These are phyloP conservation scores for Notoglanidium macrostoma DNA, from an alignment of 2,797 vertebrate species.

Conservation along the genomic window DNA sequence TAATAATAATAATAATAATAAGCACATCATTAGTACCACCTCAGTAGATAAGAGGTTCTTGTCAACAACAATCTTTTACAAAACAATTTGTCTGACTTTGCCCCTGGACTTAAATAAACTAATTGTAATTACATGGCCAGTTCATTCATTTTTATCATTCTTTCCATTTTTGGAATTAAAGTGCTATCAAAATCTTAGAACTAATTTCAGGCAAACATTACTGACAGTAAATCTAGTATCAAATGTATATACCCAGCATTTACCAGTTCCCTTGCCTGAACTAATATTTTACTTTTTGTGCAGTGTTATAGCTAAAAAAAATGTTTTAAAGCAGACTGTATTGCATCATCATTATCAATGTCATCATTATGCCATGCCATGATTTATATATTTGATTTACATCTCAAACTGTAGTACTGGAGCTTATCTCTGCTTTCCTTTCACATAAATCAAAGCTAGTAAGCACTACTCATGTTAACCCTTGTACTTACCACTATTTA, in stretches of 20 bases:
- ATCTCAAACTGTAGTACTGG: neutral
- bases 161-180: neutral
- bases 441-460: neutral
- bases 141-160: neutral
- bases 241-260: neutral
- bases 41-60: neutral
- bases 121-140: neutral
- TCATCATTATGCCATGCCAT: neutral
- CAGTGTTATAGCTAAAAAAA: neutral
- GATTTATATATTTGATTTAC: neutral
- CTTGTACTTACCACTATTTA: neutral
- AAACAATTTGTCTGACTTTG: too few relatives aligned
- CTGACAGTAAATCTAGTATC: neutral
- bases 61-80: neutral
- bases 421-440: neutral
- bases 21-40: neutral
- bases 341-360: neutral
- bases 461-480: neutral
- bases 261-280: neutral
- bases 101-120: constrained; percentile 1
- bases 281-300: neutral
- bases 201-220: neutral
- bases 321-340: neutral
- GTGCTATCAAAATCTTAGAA: neutral
- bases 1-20: neutral